Evolutionary conservation across 2,797 vertebrate species (phyloP).

Genomic region (Syncerus caffer): DNA sequence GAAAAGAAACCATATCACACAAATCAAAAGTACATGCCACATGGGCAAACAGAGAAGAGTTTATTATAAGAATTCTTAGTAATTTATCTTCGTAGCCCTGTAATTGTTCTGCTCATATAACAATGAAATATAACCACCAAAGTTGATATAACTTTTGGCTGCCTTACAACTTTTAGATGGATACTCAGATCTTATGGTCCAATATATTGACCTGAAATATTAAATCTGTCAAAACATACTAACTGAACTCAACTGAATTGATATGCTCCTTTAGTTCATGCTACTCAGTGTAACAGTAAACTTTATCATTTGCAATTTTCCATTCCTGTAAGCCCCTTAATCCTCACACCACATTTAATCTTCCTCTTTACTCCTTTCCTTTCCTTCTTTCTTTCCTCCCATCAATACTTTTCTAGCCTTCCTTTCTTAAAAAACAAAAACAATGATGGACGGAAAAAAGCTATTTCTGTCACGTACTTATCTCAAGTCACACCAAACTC

Average conservation of each 20-base stretch:
- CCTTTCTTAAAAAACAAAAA: neutral
- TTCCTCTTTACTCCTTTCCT: neutral
- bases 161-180: conserved; percentile 66
- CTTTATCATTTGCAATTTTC: conserved; percentile 27
- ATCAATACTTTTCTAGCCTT: too few species aligned
- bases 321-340: neutral
- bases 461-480: neutral
- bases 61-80: conserved; percentile 59
- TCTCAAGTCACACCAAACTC: neutral
- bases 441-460: neutral
- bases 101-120: conserved; percentile 65
- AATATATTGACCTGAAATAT: conserved; percentile 66
- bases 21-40: conserved; percentile 53
- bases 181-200: conserved; percentile 54
- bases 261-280: conserved; percentile 45
- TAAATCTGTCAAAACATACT: conserved; percentile 67
- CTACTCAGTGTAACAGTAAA: conserved; percentile 19
- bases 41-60: conserved; percentile 34
- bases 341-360: neutral
- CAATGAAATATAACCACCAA: conserved; percentile 63
- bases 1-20: conserved; percentile 20
- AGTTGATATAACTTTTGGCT: conserved; percentile 64
- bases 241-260: conserved; percentile 50
- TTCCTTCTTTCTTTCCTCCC: rapidly evolving
- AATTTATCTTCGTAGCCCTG: conserved; percentile 56